Conservation (phyloP, 1,140 invertebrate species). For the Musca domestica region DNA sequence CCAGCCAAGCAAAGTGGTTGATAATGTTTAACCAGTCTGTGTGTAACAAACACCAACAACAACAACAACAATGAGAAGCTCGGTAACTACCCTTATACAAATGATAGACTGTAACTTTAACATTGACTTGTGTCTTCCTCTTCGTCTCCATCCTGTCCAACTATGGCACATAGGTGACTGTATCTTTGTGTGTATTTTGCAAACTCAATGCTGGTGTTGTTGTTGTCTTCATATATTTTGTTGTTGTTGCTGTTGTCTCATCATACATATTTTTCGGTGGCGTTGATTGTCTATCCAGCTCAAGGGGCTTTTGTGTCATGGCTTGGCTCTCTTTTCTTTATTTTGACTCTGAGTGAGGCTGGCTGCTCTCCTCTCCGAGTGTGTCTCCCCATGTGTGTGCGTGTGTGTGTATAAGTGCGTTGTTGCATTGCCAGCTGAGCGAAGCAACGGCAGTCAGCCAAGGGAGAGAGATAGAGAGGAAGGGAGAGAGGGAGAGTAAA, state of each 20-base stretch:
- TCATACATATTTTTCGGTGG: background rate
- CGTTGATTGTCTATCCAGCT: slow-evolving; percentile 21
- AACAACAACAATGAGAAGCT: slow-evolving; percentile 22
- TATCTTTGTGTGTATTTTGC: background rate
- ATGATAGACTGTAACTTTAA: slow-evolving; percentile 11
- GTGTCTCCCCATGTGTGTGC: background rate
- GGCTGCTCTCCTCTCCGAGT: too few species aligned
- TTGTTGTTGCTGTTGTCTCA: background rate
- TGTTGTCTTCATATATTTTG: background rate
- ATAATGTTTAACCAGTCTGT: slow-evolving; percentile 46
- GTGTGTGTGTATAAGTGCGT: background rate
- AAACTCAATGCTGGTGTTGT: background rate
- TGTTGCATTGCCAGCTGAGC: background rate
- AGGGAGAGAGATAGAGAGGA: background rate
- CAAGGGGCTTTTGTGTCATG: background rate
- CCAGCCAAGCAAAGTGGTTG: slow-evolving; percentile 38
- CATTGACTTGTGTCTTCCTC: slow-evolving; percentile 15
- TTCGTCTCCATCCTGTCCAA: background rate
- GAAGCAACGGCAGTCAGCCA: too few species aligned
- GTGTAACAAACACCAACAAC: slow-evolving; percentile 20
- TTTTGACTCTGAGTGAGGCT: too few species aligned
- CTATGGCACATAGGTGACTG: too few species aligned
- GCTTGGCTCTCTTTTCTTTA: background rate
- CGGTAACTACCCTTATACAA: slow-evolving; percentile 9
- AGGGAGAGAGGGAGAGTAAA: background rate